These are phyloP conservation scores for Agrypnus murinus DNA, from an alignment of 2,888 invertebrate genomes.

Conservation along the genomic window DNA sequence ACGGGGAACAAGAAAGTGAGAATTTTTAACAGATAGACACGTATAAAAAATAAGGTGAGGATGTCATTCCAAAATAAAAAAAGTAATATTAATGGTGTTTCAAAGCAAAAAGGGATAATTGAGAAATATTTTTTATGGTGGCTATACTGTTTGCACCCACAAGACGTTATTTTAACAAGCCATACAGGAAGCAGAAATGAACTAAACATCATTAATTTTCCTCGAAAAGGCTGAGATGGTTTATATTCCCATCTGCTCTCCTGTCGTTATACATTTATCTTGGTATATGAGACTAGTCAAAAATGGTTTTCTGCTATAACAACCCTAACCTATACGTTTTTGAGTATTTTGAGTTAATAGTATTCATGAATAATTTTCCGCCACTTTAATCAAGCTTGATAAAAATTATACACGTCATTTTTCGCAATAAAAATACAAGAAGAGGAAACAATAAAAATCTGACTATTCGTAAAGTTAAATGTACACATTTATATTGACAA, in stretches of 20 bases:
- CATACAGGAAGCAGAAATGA: slow-evolving; percentile 21
- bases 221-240: slow-evolving; percentile 14
- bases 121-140: background rate
- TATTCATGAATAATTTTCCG: too few species aligned
- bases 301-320: slow-evolving; percentile 11
- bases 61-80: background rate
- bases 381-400: too few species aligned
- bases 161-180: slow-evolving; percentile 10
- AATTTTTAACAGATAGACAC: background rate
- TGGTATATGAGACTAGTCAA: background rate
- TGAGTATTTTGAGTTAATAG: too few species aligned
- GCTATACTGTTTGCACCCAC: background rate
- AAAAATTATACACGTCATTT: too few species aligned
- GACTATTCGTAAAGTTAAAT: too few species aligned
- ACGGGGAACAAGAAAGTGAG: background rate
- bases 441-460: too few species aligned
- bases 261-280: slow-evolving; percentile 21
- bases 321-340: too few species aligned
- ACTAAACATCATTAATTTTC: slow-evolving; percentile 25
- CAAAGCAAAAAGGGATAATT: background rate
- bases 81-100: background rate
- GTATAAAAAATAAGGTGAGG: background rate
- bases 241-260: slow-evolving; percentile 21
- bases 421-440: too few species aligned
- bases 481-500: too few species aligned